Conservation (phyloP, 1,140 invertebrate genomes). For the Drosophila neocordata region DNA sequence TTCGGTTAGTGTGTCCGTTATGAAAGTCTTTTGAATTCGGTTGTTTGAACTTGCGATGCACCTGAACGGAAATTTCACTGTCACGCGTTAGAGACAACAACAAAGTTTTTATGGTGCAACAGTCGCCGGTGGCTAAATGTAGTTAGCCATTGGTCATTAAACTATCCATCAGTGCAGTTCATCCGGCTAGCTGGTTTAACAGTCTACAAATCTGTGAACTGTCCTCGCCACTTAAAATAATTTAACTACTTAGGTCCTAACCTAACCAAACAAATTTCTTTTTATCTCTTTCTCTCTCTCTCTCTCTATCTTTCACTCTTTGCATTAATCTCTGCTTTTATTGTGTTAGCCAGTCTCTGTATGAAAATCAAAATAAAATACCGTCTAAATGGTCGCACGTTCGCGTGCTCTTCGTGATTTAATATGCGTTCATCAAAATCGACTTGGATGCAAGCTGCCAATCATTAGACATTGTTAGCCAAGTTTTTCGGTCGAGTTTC, state of each 20-base stretch:
- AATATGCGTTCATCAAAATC: conserved; percentile 55
- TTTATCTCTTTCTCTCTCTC: conserved; percentile 25
- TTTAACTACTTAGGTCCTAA: conserved; percentile 46
- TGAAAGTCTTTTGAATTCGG: conserved; percentile 1
- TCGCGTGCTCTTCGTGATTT: conserved; percentile 54
- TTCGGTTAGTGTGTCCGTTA: not conserved
- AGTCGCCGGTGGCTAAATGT: conserved; percentile 6
- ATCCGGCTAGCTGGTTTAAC: conserved; percentile 35
- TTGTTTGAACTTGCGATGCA: conserved; percentile 1
- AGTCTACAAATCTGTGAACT: conserved; percentile 18
- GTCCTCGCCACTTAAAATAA: conserved; percentile 46
- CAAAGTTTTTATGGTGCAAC: conserved; percentile 31
- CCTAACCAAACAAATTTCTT: not conserved
- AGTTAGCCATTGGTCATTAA: conserved; percentile 35
- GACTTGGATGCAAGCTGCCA: conserved; percentile 42
- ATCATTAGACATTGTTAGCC: conserved; percentile 43
- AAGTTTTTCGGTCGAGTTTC: conserved; percentile 26
- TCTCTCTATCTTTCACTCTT: conserved; percentile 32
- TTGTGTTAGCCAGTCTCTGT: conserved; percentile 41
- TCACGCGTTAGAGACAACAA: conserved; percentile 25
- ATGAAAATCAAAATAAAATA: conserved; percentile 1
- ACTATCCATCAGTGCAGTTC: conserved; percentile 32
- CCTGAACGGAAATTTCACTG: conserved; percentile 38
- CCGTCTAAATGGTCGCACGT: conserved; percentile 47
- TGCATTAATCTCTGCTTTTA: conserved; percentile 46